A percentile compares a stretch with the other conserved stretches of the same genome.
These are phyloP conservation scores for Phymorhynchus buccinoides DNA, from an alignment of 1,140 invertebrate genomes.

Conservation along the genomic window DNA sequence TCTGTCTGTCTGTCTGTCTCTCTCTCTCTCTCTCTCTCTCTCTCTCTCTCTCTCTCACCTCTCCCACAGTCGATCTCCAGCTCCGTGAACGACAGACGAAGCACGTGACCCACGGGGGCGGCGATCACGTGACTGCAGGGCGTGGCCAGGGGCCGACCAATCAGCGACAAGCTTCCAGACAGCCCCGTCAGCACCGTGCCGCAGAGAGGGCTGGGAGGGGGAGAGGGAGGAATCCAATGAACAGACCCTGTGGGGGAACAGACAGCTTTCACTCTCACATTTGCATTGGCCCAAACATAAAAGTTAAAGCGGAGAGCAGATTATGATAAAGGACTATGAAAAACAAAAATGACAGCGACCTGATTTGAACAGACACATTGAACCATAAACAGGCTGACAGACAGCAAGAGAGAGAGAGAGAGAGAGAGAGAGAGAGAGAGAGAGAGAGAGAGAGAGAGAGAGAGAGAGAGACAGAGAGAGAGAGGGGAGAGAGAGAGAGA, in stretches of 20 bases:
- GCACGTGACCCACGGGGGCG: not conserved
- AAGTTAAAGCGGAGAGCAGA: not conserved
- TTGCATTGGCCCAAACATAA: too few species aligned
- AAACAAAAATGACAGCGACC: too few species aligned
- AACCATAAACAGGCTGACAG: not conserved
- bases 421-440: too few species aligned
- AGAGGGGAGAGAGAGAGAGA: too few species aligned
- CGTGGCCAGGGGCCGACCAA: not conserved
- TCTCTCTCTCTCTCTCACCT: not conserved
- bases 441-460: too few species aligned
- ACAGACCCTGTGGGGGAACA: too few species aligned
- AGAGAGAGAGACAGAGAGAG: too few species aligned
- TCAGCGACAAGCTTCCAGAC: not conserved
- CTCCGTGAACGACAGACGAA: not conserved
- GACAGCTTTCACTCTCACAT: not conserved
- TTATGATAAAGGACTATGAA: too few species aligned
- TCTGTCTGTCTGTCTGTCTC: not conserved
- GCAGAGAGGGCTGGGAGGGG: not conserved
- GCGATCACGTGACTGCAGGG: constrained; percentile 1
- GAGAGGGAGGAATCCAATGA: too few species aligned
- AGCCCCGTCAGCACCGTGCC: not conserved
- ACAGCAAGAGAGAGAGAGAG: not conserved
- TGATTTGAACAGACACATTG: too few species aligned
- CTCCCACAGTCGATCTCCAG: not conserved
- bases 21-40: too few species aligned